Evolutionary conservation across 2,113 vertebrate species (phyloP).

Genomic region (Pygoscelis adeliae): DNA sequence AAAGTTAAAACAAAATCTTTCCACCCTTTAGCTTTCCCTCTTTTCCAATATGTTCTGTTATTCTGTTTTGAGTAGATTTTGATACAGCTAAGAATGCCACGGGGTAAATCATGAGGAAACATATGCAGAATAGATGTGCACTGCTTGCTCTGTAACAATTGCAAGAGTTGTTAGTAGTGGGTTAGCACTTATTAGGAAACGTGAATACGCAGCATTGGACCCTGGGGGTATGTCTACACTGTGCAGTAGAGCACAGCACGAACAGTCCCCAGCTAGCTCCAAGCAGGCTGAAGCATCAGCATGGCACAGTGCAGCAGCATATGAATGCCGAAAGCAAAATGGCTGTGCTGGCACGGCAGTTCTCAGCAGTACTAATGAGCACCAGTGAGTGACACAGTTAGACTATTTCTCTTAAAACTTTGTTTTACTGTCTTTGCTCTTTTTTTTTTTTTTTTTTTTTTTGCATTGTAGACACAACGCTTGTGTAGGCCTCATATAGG

Average conservation of each 20-base stretch:
- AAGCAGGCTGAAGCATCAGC: not conserved
- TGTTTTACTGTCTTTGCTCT: not conserved
- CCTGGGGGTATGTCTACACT: not conserved
- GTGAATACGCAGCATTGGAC: not conserved
- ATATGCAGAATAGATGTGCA: not conserved
- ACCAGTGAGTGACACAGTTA: not conserved
- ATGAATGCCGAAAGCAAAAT: not conserved
- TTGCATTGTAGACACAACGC: too few relatives aligned
- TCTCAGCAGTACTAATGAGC: not conserved
- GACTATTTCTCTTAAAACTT: not conserved
- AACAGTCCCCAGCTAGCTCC: not conserved
- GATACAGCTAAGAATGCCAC: not conserved
- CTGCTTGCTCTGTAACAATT: not conserved
- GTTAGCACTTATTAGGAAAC: not conserved
- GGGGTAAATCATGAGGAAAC: not conserved
- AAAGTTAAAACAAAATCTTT: not conserved
- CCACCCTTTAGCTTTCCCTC: not conserved
- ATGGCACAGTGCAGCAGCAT: not conserved
- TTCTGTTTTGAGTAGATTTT: not conserved
- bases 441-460: too few relatives aligned
- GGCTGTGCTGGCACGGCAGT: not conserved
- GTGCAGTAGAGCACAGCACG: not conserved
- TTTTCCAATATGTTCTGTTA: not conserved
- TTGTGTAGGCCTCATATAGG: not conserved
- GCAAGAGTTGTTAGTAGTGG: not conserved